Percentiles rank a stretch among this genome's conserved stretches.
phyloP scores from a whole-genome alignment of 2,113 vertebrate species.

The Poeciliopsis retropinna region DNA sequence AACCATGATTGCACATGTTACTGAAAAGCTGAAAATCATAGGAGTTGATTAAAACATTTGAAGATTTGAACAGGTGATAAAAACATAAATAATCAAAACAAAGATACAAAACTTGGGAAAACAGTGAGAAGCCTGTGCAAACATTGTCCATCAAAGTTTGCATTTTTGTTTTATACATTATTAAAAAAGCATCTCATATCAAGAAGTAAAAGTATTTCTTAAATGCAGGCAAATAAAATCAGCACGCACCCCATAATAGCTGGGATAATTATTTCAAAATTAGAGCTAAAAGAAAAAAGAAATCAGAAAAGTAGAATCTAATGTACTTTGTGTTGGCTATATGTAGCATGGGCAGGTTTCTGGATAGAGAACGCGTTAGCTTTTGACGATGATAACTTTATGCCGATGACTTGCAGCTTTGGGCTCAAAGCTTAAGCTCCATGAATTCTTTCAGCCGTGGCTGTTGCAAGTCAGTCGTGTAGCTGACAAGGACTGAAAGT shows the following conservation, averaged over 20 bases:
- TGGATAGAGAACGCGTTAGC: not conserved
- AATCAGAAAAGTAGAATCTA: not conserved
- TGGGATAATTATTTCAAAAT: not conserved
- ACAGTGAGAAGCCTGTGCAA: not conserved
- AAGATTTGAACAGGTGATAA: not conserved
- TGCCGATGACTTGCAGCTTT: not conserved
- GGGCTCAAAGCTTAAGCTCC: not conserved
- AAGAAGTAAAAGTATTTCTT: not conserved
- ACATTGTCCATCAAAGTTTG: not conserved
- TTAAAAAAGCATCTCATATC: too few species aligned
- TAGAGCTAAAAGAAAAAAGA: not conserved
- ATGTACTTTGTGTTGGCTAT: not conserved
- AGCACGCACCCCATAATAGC: not conserved
- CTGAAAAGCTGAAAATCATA: not conserved
- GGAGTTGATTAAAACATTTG: not conserved
- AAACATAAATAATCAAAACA: not conserved
- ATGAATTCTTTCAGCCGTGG: conserved; percentile 18
- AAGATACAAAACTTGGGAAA: not conserved
- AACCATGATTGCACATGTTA: too few species aligned
- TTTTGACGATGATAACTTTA: not conserved
- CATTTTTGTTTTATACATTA: not conserved
- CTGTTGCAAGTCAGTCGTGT: conserved; percentile 11
- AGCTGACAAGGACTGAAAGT: conserved; percentile 55
- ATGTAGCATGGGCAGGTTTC: too few species aligned
- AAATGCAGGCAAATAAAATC: not conserved